Percentiles rank a stretch among this genome's conserved stretches.
Evolutionary conservation across 2,113 vertebrate species (phyloP).

Genomic region (Malaclemys terrapin): DNA sequence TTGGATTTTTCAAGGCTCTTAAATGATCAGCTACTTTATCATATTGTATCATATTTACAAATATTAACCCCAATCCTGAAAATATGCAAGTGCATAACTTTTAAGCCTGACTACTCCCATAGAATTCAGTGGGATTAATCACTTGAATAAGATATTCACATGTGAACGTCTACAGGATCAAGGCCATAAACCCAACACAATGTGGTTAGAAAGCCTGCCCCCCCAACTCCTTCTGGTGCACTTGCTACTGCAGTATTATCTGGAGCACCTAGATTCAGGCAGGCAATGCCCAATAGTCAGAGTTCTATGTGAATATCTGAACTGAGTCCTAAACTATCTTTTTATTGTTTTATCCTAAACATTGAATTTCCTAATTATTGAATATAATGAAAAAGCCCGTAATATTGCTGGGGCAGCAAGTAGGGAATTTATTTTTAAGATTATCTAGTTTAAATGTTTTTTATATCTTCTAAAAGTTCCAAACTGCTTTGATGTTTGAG

Average conservation of each 20-base stretch:
- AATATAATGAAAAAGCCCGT: not conserved
- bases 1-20: not conserved
- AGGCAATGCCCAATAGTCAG: not conserved
- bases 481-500: not conserved
- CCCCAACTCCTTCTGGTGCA: not conserved
- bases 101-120: not conserved
- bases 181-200: fast-evolving
- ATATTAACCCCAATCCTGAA: not conserved
- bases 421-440: not conserved
- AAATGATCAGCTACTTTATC: not conserved
- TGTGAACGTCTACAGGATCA: not conserved
- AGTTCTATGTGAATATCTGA: not conserved
- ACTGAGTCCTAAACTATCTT: not conserved
- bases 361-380: not conserved
- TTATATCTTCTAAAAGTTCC: fast-evolving
- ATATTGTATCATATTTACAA: not conserved
- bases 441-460: not conserved
- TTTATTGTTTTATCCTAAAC: not conserved
- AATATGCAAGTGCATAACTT: not conserved
- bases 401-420: not conserved
- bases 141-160: not conserved
- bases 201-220: not conserved
- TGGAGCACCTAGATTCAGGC: not conserved
- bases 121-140: not conserved
- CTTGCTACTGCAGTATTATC: not conserved